Evolutionary conservation across 2,113 vertebrate genomes (phyloP).

Genomic region (Coptodon bakossiorum): DNA sequence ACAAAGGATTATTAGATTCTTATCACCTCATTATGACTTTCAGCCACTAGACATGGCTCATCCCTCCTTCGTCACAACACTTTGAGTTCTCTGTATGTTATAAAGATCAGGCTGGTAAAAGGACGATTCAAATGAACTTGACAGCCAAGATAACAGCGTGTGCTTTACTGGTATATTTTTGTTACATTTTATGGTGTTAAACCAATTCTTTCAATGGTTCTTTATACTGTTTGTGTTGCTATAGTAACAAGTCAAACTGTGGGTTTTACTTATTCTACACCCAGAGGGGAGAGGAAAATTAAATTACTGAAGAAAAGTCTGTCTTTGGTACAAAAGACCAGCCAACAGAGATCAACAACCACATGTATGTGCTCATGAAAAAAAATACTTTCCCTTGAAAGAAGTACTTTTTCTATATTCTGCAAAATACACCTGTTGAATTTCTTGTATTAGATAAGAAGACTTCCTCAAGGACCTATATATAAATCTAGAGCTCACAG

Average conservation of each 20-base stretch:
- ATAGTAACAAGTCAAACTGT: background rate
- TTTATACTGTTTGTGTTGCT: background rate
- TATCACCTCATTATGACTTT: constrained; percentile 22
- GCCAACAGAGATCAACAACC: background rate
- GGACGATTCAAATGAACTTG: background rate
- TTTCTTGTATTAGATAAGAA: background rate
- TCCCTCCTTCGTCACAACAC: background rate
- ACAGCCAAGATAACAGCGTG: background rate
- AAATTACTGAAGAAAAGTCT: background rate
- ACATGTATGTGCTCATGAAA: background rate
- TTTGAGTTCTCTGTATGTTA: background rate
- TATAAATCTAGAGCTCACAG: background rate
- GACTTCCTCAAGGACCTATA: background rate
- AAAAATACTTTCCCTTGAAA: background rate
- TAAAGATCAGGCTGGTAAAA: background rate
- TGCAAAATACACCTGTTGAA: background rate
- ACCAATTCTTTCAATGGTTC: background rate
- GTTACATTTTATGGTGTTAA: background rate
- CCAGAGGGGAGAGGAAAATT: background rate
- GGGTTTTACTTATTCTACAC: background rate
- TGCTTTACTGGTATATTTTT: background rate
- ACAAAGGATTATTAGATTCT: background rate
- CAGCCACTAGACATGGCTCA: background rate
- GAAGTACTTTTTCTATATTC: background rate
- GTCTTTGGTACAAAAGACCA: background rate